These are phyloP conservation scores for Ginglymostoma cirratum DNA, from an alignment of 2,113 vertebrate species.

Conservation along the genomic window DNA sequence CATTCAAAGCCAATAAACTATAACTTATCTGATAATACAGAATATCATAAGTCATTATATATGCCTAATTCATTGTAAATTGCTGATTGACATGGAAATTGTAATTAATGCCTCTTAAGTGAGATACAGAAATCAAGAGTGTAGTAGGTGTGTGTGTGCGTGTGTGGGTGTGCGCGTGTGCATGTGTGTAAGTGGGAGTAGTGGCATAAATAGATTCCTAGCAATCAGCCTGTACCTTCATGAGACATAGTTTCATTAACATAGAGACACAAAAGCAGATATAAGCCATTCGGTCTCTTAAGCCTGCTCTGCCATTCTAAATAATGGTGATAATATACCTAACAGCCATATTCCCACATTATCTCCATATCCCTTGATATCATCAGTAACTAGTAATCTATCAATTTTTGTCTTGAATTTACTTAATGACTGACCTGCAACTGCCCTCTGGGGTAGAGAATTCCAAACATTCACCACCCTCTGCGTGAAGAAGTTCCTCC, in stretches of 20 bases:
- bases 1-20: not conserved
- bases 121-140: not conserved
- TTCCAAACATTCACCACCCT: too few species aligned
- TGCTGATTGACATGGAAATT: not conserved
- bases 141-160: not conserved
- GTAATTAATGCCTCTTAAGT: not conserved
- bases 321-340: too few species aligned
- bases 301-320: too few species aligned
- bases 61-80: not conserved
- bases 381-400: too few species aligned
- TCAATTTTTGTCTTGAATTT: too few species aligned
- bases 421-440: too few species aligned
- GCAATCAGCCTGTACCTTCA: not conserved
- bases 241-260: not conserved
- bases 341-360: too few species aligned
- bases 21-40: not conserved
- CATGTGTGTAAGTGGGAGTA: not conserved
- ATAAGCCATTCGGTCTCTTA: too few species aligned
- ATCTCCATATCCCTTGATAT: too few species aligned
- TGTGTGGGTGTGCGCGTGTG: not conserved
- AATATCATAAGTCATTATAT: not conserved
- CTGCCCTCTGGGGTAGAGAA: too few species aligned
- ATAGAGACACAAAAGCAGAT: not conserved
- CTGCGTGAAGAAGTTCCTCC: too few species aligned
- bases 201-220: not conserved